Evolutionary conservation across 2,113 vertebrate species (phyloP).

Genomic region (Spermophilus dauricus): DNA sequence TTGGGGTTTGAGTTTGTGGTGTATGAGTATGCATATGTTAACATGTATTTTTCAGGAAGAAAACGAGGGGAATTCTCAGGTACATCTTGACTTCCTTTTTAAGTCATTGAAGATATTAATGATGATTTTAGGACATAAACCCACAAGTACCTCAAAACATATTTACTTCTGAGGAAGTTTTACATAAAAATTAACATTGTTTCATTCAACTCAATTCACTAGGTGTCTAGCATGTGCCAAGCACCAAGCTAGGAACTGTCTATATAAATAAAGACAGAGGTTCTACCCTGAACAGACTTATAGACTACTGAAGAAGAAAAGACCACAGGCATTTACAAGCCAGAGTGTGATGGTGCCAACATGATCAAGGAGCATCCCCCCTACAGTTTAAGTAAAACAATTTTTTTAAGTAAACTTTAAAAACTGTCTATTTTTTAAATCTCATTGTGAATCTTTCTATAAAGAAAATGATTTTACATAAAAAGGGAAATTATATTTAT

Average conservation of each 20-base stretch:
- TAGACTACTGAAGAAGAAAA: neutral
- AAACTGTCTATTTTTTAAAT: neutral
- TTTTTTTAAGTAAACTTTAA: neutral
- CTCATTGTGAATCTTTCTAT: constrained; percentile 26
- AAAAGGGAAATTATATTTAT: neutral
- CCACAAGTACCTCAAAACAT: neutral
- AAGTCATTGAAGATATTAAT: neutral
- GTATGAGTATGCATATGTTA: neutral
- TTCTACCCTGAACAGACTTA: neutral
- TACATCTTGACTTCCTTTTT: constrained; percentile 44
- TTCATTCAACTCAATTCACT: neutral
- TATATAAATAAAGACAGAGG: neutral
- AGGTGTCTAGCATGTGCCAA: neutral
- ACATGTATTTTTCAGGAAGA: neutral
- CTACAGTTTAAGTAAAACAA: neutral
- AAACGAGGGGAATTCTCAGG: constrained; percentile 13
- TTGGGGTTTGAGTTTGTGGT: neutral
- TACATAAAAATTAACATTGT: neutral
- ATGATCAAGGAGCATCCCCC: accelerated
- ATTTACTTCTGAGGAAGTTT: neutral
- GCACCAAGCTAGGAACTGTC: neutral
- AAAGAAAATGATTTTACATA: constrained; percentile 29
- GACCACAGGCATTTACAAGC: too few species aligned
- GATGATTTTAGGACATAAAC: constrained; percentile 10
- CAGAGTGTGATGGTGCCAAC: neutral